Evolutionary conservation across 2,797 vertebrate species (phyloP), one percentile per base, ranked within the genome.

Genomic region (Gymnocypris eckloni): DNA sequence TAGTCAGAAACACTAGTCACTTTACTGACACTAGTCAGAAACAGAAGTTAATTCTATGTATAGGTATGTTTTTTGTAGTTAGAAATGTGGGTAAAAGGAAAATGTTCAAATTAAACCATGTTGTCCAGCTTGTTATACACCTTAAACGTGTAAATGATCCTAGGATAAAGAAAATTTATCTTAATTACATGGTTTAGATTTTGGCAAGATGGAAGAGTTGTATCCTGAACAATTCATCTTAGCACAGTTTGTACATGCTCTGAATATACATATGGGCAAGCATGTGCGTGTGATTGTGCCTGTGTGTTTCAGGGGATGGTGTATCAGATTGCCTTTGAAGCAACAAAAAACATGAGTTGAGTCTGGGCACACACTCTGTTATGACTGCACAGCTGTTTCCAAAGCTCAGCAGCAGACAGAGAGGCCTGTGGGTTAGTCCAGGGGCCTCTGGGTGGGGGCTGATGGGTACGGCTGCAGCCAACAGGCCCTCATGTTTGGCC

Each of bases 251-350:
- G 71, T 45, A 83, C 37, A 45, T 9, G 20, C 50, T 79, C 15
- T 59, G 52, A 75, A 67, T 85, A 33, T 75, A 54, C 48, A 67
- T 80, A 16, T 87, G 77, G 78, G 70, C 64, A 84, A 56, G 69
- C 61, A 61, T 84, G 61, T 87, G 84, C 66, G 79, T 82, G 75
- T 85, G 80, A 61, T 48, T 79, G 73, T 85, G 82, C 81, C 73
- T 82, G 52, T 56, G 18, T 86, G 84, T 81, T 79, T 87, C 45
- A 39, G 71, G 56, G 64, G 64, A 70, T 82, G 83, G 79, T 81
- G 84, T 90, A 90, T 91, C 90, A 84, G 86, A 90, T 90, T 89
- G 82, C 89, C 89, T 90, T 90, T 91, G 89, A 91, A 90, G 88
- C 87, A 86, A 84, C 85, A 87, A 90, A 87, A 88, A 86, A 82